Base-by-base conservation (phyloP, 2,888 invertebrate species). In the Ariolimax columbianus region DNA sequence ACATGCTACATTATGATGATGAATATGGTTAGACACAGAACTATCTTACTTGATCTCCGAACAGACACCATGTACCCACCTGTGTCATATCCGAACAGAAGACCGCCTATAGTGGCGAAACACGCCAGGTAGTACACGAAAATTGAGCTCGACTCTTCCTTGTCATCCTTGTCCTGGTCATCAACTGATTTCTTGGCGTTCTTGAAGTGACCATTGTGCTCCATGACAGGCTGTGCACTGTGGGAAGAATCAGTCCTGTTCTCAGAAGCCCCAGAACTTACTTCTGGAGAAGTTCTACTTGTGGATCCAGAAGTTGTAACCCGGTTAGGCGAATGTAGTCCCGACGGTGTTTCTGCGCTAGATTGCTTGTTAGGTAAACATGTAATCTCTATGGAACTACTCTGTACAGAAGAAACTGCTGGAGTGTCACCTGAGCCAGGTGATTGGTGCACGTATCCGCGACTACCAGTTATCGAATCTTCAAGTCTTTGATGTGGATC, bases 11-110 rank as follows among this genome's bases (percentile, higher is more conserved):
- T 7, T 47, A 14, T 47, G 7, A 47, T 11, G 7, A 47, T 14
- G 47, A 47, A 47, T 11, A 14, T 47, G 47, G 14, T 47, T 14
- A 47, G 47, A 47, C 14, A 14, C 7, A 14, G 47, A 47, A 7
- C 3, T 55, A 14, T 3, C 23, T 55, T 23, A 3, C 17, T 7
- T 23, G 23, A 55, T 2, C 19, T 55, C 19, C 55, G 17, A 55
- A 7, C 6, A 23, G 55, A 55, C 23, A 55, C 17, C 47, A 55
- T 55, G 19, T 23, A 30, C 73, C 23, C 95, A 23, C 95, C 95
- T 0, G 91, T 91, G 72, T 91, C 91, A 86, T 92, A 92, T 36
- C 95, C 95, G 90, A 95, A 95, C 23, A 95, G 91, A 83, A 95
- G 94, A 1, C 95, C 95, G 9, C 95, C 95, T 36, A 93, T 92